Evolutionary conservation across 1,140 invertebrate genomes (phyloP).

Genomic region (Ceratina calcarata): DNA sequence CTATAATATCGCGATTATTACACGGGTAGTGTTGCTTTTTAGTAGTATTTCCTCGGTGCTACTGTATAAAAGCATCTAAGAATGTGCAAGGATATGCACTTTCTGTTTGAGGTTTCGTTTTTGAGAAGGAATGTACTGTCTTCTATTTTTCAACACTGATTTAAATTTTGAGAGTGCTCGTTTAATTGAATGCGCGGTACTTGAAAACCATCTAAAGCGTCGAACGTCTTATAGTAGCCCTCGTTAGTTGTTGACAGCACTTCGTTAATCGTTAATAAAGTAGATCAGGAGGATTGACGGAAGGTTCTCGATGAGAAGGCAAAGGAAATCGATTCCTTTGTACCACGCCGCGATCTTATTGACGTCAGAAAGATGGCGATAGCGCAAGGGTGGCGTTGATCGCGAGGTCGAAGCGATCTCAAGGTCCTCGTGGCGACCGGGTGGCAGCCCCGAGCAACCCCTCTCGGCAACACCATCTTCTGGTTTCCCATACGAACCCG

Average conservation of each 20-base stretch:
- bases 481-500: constrained; percentile 39
- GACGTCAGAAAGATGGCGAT: constrained; percentile 52
- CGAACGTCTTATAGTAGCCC: too few species aligned
- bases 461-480: constrained; percentile 56
- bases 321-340: constrained; percentile 45
- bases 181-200: too few species aligned
- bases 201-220: too few species aligned
- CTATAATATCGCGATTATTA: not conserved
- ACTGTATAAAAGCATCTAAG: too few species aligned
- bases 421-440: constrained; percentile 36
- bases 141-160: too few species aligned
- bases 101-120: too few species aligned
- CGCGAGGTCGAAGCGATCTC: constrained; percentile 10
- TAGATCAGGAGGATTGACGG: not conserved
- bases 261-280: not conserved
- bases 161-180: too few species aligned
- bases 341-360: constrained; percentile 14
- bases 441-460: constrained; percentile 4
- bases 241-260: not conserved
- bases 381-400: constrained; percentile 6
- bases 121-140: too few species aligned
- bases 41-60: too few species aligned
- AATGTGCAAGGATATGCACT: too few species aligned
- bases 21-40: too few species aligned
- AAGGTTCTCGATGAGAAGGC: not conserved